phyloP scores from a whole-genome alignment of 1,140 invertebrate genomes.

The Mercenaria mercenaria region DNA sequence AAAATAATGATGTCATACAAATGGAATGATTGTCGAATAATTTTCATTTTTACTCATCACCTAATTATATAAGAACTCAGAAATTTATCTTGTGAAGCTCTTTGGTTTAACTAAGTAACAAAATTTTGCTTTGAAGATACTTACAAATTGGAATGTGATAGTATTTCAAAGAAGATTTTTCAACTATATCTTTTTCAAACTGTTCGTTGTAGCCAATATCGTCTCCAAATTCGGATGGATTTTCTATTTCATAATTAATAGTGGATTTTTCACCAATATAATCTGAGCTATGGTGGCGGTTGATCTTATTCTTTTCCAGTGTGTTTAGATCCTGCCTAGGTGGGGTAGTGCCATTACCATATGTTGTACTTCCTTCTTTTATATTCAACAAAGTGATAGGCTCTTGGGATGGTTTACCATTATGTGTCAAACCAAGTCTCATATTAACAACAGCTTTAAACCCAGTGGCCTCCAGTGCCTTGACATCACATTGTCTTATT shows the following conservation, averaged over 20 bases:
- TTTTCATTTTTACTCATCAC: not conserved
- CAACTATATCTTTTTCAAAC: constrained; percentile 69
- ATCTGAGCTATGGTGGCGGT: constrained; percentile 69
- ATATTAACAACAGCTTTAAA: constrained; percentile 79
- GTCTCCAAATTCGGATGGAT: constrained; percentile 82
- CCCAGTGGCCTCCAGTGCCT: constrained; percentile 68
- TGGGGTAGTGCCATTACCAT: constrained; percentile 65
- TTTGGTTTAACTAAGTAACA: not conserved
- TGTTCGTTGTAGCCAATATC: constrained; percentile 81
- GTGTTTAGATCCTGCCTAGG: constrained; percentile 71
- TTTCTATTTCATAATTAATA: constrained; percentile 78
- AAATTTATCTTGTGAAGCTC: no score
- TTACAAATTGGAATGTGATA: constrained; percentile 79
- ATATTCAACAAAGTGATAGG: constrained; percentile 79
- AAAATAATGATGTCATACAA: no score
- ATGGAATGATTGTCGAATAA: not conserved
- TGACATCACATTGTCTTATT: constrained; percentile 73
- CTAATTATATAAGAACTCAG: no score
- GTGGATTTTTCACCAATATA: constrained; percentile 74
- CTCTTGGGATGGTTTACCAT: constrained; percentile 76
- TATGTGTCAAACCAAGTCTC: constrained; percentile 70
- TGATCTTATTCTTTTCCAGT: constrained; percentile 73
- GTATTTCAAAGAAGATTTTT: constrained; percentile 72
- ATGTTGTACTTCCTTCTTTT: constrained; percentile 73
- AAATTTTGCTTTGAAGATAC: no score